Evolutionary conservation across 2,888 invertebrate genomes (phyloP).

Genomic region (Drosophila flavopinicola): DNA sequence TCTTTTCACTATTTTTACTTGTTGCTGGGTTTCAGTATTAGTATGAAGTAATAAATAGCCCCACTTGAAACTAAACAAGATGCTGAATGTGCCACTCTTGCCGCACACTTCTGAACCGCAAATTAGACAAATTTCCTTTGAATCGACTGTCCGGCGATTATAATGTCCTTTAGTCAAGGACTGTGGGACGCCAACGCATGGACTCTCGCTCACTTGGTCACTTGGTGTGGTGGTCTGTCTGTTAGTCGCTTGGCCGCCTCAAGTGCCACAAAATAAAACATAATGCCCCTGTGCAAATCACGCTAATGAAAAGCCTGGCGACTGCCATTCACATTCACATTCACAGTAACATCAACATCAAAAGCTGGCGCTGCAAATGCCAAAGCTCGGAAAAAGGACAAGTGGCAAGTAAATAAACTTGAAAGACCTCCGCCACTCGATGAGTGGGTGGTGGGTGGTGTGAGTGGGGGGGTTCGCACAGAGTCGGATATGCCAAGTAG

Average conservation of each 20-base stretch:
- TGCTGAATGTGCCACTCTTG: not conserved
- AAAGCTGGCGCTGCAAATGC: conserved; percentile 40
- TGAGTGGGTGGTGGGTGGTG: conserved; percentile 17
- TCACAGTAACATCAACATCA: conserved; percentile 37
- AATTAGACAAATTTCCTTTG: conserved; percentile 60
- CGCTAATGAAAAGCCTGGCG: conserved; percentile 75
- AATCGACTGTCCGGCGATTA: conserved; percentile 10
- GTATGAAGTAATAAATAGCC: conserved; percentile 4
- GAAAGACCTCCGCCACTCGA: conserved; percentile 67
- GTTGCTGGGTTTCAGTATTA: too few relatives aligned
- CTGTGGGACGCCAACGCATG: not conserved
- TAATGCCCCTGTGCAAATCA: conserved; percentile 69
- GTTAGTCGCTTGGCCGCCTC: conserved; percentile 7
- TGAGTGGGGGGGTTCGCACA: not conserved
- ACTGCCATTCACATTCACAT: conserved; percentile 46
- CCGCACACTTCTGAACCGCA: conserved; percentile 36
- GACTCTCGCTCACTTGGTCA: conserved; percentile 11
- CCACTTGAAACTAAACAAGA: conserved; percentile 22
- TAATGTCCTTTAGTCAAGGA: conserved; percentile 18
- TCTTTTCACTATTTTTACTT: too few relatives aligned
- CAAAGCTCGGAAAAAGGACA: conserved; percentile 58
- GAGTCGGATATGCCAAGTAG: conserved; percentile 72
- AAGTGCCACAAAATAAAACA: conserved; percentile 56
- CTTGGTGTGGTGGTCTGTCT: not conserved
- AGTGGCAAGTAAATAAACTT: conserved; percentile 78